A percentile compares a stretch with the other conserved stretches of the same genome.
These are phyloP conservation scores for Sycobia sp. DNA, from an alignment of 1,140 invertebrate species.

Conservation along the genomic window DNA sequence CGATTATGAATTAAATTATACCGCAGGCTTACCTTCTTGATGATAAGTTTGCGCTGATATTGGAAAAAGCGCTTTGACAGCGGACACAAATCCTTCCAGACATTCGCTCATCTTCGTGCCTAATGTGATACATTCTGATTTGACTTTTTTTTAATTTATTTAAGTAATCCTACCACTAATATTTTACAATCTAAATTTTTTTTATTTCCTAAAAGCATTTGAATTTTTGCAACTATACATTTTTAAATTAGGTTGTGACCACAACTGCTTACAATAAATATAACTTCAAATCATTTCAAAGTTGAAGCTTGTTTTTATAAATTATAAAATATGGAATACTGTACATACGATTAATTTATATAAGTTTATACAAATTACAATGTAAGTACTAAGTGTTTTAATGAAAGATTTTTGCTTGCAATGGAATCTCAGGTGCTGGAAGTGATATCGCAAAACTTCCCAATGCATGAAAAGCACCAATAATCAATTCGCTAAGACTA, in stretches of 20 bases:
- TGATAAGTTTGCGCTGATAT: conserved; percentile 61
- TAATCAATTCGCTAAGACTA: conserved; percentile 29
- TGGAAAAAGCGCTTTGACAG: conserved; percentile 61
- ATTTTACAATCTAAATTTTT: conserved; percentile 24
- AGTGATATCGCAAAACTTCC: conserved; percentile 15
- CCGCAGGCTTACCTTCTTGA: conserved; percentile 60
- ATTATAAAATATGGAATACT: neutral
- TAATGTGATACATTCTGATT: conserved; percentile 59
- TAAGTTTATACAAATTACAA: neutral
- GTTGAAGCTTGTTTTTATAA: neutral
- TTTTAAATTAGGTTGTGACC: conserved; percentile 25
- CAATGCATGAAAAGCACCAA: conserved; percentile 31
- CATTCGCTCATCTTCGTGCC: conserved; percentile 61
- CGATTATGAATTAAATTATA: conserved; percentile 43
- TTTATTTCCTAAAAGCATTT: conserved; percentile 31
- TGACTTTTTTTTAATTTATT: conserved; percentile 52
- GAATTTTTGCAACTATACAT: conserved; percentile 21
- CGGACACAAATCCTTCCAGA: conserved; percentile 62
- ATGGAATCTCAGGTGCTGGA: conserved; percentile 20
- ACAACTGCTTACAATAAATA: conserved; percentile 25
- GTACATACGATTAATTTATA: too few relatives aligned
- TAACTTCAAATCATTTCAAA: neutral
- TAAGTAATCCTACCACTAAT: conserved; percentile 46
- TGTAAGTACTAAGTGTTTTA: neutral
- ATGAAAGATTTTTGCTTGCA: conserved; percentile 1